A percentile compares a stretch with the other conserved stretches of the same genome.
These are phyloP conservation scores for Miltochrista miniata DNA, from an alignment of 2,888 invertebrate species.

Conservation along the genomic window DNA sequence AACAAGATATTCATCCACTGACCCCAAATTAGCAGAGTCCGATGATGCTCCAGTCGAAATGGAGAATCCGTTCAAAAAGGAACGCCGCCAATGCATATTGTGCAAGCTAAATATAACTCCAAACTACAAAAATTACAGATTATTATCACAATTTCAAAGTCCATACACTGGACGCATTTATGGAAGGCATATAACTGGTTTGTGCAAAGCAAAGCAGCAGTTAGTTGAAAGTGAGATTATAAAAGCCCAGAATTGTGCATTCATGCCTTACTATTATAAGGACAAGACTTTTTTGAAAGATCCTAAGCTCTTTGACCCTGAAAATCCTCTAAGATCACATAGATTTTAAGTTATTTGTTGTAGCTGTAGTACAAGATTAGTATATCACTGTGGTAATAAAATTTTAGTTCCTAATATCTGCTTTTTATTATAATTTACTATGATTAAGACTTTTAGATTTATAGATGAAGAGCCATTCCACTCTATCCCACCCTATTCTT, in stretches of 20 bases:
- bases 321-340: conserved; percentile 91
- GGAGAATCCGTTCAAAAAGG: conserved; percentile 91
- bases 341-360: conserved; percentile 72
- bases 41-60: conserved; percentile 83
- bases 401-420: background rate
- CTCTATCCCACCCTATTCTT: too few relatives aligned
- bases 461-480: too few relatives aligned
- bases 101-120: conserved; percentile 92
- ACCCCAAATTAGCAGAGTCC: conserved; percentile 27
- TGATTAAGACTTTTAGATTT: too few relatives aligned
- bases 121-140: conserved; percentile 95
- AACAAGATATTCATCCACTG: conserved; percentile 48
- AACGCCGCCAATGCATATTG: conserved; percentile 89
- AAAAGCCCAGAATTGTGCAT: conserved; percentile 90
- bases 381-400: background rate
- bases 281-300: conserved; percentile 91
- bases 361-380: conserved; percentile 12
- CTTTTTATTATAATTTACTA: background rate
- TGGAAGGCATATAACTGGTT: conserved; percentile 95
- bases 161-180: conserved; percentile 97
- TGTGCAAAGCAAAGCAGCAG: conserved; percentile 92
- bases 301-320: conserved; percentile 95
- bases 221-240: conserved; percentile 88
- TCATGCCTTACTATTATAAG: conserved; percentile 93
- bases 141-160: conserved; percentile 98